phyloP scores from a whole-genome alignment of 2,113 vertebrate genomes.

The Mastomys natalensis region DNA sequence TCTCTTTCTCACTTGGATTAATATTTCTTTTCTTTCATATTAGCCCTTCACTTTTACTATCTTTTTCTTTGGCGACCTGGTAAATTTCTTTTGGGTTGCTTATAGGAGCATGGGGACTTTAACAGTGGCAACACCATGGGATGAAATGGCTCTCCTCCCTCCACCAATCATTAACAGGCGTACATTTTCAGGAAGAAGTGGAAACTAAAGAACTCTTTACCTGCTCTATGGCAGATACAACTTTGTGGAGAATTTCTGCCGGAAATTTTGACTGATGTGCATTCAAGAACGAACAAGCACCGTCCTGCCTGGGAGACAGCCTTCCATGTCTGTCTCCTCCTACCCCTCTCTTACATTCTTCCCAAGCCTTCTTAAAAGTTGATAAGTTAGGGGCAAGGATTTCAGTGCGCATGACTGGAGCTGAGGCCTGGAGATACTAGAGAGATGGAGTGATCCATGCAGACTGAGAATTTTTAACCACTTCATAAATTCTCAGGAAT shows the following conservation, averaged over 20 bases:
- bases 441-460: neutral
- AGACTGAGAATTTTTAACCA: neutral
- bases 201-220: neutral
- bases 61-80: neutral
- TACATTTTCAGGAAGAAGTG: neutral
- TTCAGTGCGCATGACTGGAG: neutral
- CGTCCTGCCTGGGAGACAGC: neutral
- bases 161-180: neutral
- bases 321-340: neutral
- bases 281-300: neutral
- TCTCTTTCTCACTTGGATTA: neutral
- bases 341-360: neutral
- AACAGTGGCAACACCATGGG: neutral
- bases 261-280: neutral
- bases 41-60: neutral
- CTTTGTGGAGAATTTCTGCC: neutral
- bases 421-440: neutral
- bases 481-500: slow-evolving; percentile 9
- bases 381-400: neutral
- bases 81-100: neutral
- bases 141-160: neutral
- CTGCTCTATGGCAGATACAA: neutral
- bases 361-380: neutral
- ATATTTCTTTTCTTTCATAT: neutral
- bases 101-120: neutral